A percentile compares a stretch with the other conserved stretches of the same genome.
Conservation (phyloP, 1,140 invertebrate genomes). For the Colletes gigas region DNA sequence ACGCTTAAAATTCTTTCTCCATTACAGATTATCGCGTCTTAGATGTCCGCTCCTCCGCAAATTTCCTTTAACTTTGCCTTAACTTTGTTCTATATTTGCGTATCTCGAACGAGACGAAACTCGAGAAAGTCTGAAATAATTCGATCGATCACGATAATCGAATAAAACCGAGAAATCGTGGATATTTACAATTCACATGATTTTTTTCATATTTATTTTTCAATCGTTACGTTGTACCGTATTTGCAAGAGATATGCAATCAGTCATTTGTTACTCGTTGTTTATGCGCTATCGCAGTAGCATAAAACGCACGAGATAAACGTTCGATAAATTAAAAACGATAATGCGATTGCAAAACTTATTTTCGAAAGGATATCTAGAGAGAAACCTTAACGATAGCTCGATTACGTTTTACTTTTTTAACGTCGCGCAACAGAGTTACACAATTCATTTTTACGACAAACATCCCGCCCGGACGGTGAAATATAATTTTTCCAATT, state of each 20-base stretch:
- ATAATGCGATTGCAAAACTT: slow-evolving; percentile 38
- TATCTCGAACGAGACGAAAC: neutral
- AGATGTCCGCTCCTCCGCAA: neutral
- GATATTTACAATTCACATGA: neutral
- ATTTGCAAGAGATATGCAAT: slow-evolving; percentile 37
- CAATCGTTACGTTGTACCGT: neutral
- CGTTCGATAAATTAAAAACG: slow-evolving; percentile 22
- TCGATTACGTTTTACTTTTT: neutral
- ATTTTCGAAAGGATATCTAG: slow-evolving; percentile 15
- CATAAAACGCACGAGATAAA: slow-evolving; percentile 12
- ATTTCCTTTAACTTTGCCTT: neutral
- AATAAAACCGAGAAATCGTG: neutral
- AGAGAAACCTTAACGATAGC: neutral
- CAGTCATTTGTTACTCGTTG: slow-evolving; percentile 7
- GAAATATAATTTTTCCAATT: neutral
- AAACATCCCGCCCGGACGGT: neutral
- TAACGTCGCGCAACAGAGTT: neutral
- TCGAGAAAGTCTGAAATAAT: neutral
- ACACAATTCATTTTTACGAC: neutral
- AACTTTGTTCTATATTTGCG: too few relatives aligned
- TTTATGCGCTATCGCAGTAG: neutral
- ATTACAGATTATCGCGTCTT: slow-evolving; percentile 48
- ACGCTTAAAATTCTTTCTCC: slow-evolving; percentile 34
- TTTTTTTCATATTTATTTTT: neutral
- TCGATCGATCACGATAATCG: too few relatives aligned